A percentile compares a stretch with the other conserved stretches of the same genome.
Evolutionary conservation across 2,113 vertebrate genomes (phyloP).

Genomic region (Ciconia stormi): DNA sequence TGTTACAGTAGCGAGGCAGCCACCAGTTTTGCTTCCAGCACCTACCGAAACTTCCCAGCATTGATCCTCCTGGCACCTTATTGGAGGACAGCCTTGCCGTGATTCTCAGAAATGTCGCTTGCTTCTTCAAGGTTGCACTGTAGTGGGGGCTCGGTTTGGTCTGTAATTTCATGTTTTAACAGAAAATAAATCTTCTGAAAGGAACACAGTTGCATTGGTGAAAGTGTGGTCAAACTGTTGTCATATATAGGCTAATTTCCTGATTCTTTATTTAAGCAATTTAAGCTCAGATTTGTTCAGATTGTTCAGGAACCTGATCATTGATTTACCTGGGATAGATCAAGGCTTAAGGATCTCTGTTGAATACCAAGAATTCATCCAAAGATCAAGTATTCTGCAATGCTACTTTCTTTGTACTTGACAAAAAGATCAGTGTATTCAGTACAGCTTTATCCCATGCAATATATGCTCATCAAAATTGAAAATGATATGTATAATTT

Average conservation of each 20-base stretch:
- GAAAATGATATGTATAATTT: not conserved
- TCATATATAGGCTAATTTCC: not conserved
- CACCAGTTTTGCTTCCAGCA: not conserved
- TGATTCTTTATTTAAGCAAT: not conserved
- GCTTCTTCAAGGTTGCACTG: not conserved
- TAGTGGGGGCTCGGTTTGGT: not conserved
- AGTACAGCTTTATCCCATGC: not conserved
- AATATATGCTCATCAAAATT: not conserved
- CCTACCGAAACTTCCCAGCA: not conserved
- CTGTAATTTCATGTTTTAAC: not conserved
- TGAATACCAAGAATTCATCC: not conserved
- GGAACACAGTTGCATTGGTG: not conserved
- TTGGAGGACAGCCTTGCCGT: fast-evolving
- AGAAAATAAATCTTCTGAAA: not conserved
- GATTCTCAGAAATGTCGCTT: not conserved
- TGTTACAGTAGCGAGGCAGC: not conserved
- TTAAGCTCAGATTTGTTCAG: not conserved
- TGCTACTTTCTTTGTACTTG: not conserved
- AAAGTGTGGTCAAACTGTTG: not conserved
- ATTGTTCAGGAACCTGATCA: not conserved
- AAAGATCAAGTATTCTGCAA: not conserved
- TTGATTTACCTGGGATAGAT: not conserved
- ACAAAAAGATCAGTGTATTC: not conserved
- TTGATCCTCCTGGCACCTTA: not conserved
- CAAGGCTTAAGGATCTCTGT: not conserved